Conservation (phyloP, 1,140 invertebrate genomes). For the Drosophila lacteicornis region DNA sequence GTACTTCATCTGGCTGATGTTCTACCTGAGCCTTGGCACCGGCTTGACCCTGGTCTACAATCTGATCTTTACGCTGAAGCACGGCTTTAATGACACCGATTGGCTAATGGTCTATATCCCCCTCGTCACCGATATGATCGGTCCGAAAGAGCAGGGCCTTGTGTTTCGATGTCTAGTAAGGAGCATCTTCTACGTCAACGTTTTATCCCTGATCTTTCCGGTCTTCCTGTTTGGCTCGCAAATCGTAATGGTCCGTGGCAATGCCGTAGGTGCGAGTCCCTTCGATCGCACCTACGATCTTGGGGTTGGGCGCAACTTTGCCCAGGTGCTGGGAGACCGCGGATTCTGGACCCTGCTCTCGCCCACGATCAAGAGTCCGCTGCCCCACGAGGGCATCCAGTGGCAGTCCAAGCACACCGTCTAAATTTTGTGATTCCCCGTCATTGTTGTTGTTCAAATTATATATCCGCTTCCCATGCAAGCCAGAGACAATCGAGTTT, state of each 20-base stretch:
- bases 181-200: conserved; percentile 22
- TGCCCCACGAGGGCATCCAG: conserved; percentile 90
- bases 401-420: conserved; percentile 14
- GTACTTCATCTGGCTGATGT: conserved; percentile 93
- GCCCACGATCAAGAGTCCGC: conserved; percentile 90
- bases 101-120: neutral
- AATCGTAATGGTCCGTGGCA: conserved; percentile 9
- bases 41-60: conserved; percentile 89
- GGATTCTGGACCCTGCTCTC: conserved; percentile 91
- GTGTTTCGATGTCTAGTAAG: neutral
- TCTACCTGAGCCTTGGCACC: conserved; percentile 91
- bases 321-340: conserved; percentile 89
- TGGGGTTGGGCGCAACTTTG: conserved; percentile 89
- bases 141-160: too few relatives aligned
- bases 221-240: conserved; percentile 3
- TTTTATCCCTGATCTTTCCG: neutral
- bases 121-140: too few relatives aligned
- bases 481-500: conserved; percentile 55
- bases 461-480: conserved; percentile 27
- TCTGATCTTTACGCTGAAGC: conserved; percentile 86
- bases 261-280: conserved; percentile 1
- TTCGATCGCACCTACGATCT: conserved; percentile 87
- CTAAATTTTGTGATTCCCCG: neutral
- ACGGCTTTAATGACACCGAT: neutral
- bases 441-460: neutral